Evolutionary conservation across 2,888 invertebrate genomes (phyloP).

Genomic region (Tillus elongatus): DNA sequence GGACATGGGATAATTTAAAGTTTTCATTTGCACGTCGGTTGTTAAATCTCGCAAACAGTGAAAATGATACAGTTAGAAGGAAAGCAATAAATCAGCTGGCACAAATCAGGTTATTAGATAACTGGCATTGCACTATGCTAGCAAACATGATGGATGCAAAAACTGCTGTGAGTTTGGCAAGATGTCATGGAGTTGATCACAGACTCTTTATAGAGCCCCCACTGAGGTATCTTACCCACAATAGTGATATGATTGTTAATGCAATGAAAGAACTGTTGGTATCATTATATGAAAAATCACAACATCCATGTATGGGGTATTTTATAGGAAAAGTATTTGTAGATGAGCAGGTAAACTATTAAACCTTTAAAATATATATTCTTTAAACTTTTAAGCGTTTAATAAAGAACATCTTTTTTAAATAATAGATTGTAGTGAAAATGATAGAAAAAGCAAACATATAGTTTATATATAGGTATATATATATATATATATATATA

Average conservation of each 20-base stretch:
- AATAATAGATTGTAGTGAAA: too few relatives aligned
- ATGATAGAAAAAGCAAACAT: too few relatives aligned
- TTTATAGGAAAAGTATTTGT: conserved; percentile 41
- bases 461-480: too few relatives aligned
- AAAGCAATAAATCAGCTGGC: conserved; percentile 59
- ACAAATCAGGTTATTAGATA: conserved; percentile 51
- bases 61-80: conserved; percentile 51
- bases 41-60: conserved; percentile 56
- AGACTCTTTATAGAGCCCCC: conserved; percentile 69
- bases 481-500: too few relatives aligned
- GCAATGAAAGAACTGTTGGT: conserved; percentile 41
- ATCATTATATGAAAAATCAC: conserved; percentile 36
- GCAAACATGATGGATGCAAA: conserved; percentile 70
- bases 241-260: conserved; percentile 35
- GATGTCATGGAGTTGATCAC: conserved; percentile 58
- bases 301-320: conserved; percentile 44
- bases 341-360: conserved; percentile 37
- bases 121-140: conserved; percentile 48
- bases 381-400: too few relatives aligned
- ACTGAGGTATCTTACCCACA: conserved; percentile 30
- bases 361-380: conserved; percentile 13
- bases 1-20: conserved; percentile 30
- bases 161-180: conserved; percentile 69
- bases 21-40: conserved; percentile 51
- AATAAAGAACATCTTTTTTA: too few relatives aligned